phyloP scores from a whole-genome alignment of 2,797 vertebrate genomes.

The Loriculus beryllinus region DNA sequence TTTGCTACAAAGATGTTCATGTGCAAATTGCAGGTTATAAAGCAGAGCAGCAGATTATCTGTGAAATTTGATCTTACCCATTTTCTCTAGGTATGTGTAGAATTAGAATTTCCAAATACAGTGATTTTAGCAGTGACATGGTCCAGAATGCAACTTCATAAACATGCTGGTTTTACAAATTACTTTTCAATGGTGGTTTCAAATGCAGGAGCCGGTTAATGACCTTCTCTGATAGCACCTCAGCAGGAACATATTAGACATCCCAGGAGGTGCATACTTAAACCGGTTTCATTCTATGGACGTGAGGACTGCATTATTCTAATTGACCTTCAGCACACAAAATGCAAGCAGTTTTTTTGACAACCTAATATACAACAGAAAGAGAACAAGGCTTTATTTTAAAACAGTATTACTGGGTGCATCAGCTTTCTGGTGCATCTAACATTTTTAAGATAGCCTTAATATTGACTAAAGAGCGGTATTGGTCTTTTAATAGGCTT shows the following conservation, averaged over 20 bases:
- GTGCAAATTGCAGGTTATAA: not conserved
- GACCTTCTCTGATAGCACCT: not conserved
- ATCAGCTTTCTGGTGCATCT: not conserved
- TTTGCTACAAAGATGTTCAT: not conserved
- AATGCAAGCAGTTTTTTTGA: not conserved
- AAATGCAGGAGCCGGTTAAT: not conserved
- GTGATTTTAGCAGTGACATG: not conserved
- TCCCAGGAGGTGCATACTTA: not conserved
- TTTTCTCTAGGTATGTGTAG: not conserved
- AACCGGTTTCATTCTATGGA: not conserved
- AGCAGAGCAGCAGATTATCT: not conserved
- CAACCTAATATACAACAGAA: not conserved
- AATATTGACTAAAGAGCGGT: not conserved
- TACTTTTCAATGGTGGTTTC: constrained; percentile 19
- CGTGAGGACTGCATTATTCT: not conserved
- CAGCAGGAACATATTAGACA: constrained; percentile 8
- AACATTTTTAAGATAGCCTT: not conserved
- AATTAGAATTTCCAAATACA: constrained; percentile 7
- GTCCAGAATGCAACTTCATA: not conserved
- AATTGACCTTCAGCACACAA: constrained; percentile 1
- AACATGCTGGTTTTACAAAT: constrained; percentile 35
- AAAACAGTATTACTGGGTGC: not conserved
- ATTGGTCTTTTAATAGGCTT: not conserved
- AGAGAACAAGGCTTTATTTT: not conserved
- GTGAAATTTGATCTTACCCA: not conserved